A percentile compares a stretch with the other conserved stretches of the same genome.
phyloP scores from a whole-genome alignment of 1,140 invertebrate species.

The Bilobella aurantiaca region DNA sequence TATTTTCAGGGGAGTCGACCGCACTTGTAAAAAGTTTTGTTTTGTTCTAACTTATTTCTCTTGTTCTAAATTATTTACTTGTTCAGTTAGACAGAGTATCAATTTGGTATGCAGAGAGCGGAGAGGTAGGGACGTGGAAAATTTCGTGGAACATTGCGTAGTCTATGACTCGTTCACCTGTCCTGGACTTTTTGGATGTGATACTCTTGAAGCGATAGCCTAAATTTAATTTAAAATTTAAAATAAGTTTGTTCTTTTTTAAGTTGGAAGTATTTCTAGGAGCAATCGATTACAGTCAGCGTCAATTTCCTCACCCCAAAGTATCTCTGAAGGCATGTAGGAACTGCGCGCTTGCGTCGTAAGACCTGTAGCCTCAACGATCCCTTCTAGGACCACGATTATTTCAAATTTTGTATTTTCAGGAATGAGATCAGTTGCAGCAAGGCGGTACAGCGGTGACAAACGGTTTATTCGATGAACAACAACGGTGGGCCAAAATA shows the following conservation, averaged over 20 bases:
- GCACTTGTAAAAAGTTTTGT: not conserved
- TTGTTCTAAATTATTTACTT: not conserved
- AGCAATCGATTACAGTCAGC: not conserved
- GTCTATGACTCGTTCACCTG: constrained; percentile 81
- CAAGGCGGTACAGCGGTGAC: constrained; percentile 49
- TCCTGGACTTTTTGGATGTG: constrained; percentile 68
- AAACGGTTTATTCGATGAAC: constrained; percentile 50
- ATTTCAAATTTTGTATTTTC: constrained; percentile 65
- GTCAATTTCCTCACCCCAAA: constrained; percentile 63
- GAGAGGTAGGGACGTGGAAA: constrained; percentile 65
- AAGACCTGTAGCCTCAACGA: constrained; percentile 73
- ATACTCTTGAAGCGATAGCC: constrained; percentile 64
- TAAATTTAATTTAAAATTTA: constrained; percentile 40
- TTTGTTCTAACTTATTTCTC: not conserved
- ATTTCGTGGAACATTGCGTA: constrained; percentile 84
- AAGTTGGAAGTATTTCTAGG: not conserved
- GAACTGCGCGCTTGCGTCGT: constrained; percentile 73
- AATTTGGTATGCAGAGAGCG: constrained; percentile 35
- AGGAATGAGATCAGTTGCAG: constrained; percentile 50
- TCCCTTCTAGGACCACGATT: constrained; percentile 79
- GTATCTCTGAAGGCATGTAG: constrained; percentile 74
- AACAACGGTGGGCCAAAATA: constrained; percentile 54
- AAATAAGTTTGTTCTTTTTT: not conserved
- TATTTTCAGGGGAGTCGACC: not conserved
- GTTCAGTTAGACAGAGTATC: constrained; percentile 4